Evolutionary conservation across 2,797 vertebrate species (phyloP), one percentile per base, ranked within the genome.

Genomic region (Rhynchotus rufescens): DNA sequence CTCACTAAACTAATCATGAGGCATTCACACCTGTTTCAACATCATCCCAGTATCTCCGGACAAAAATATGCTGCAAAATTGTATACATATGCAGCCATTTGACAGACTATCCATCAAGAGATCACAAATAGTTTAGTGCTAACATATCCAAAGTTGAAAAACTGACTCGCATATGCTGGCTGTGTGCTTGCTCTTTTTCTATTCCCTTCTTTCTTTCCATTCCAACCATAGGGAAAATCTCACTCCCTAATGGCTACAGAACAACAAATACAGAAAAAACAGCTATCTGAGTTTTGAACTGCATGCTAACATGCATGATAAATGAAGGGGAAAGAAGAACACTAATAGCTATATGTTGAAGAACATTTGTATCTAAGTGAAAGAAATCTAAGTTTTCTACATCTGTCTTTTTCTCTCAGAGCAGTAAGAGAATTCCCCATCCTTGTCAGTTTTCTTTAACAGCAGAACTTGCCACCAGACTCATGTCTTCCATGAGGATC

Each of bases 121-220:
- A 76, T 38, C 36, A 72, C 12, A 57, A 56, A 49, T 2, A 75
- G 32, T 8, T 44, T 51, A 12, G 20, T 30, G 17, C n/a, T n/a
- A 72, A 82, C 5, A 59, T 12, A 69, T 3, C 2, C 44, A 49
- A 68, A 68, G n/a, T 21, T 2, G 6, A 82, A n/a, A 10, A 42
- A 56, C 19, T 13, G 34, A 64, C 16, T 10, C 5, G 17, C 0
- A 0, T 10, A 16, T 13, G 45, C 42, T 45, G 51, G 26, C 36
- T 49, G 44, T 0, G 0, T 21, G n/a, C 15, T 5, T 21, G 30
- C 17, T 36, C 57, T 62, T 26, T 68, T 28, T 42, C 42, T 59
- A 38, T 72, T 75, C 76, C 15, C 36, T 26, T 61, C 23, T 28
- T 38, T 11, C 13, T 11, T 11, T 3, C 8, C 47, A 69, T 36